Evolutionary conservation across 2,113 vertebrate genomes (phyloP).

Genomic region (Eidolon helvum): DNA sequence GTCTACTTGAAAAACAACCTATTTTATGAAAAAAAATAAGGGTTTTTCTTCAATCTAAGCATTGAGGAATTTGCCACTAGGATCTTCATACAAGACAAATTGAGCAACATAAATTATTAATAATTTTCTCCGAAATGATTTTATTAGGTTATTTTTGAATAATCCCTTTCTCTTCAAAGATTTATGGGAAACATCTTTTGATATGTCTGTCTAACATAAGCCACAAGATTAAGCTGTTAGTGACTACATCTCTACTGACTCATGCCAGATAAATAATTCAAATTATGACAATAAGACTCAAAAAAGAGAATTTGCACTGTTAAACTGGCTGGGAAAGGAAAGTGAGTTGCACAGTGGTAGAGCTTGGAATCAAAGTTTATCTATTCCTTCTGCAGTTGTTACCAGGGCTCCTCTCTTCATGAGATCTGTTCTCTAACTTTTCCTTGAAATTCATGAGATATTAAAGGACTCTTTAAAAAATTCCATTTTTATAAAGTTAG

Average conservation of each 20-base stretch:
- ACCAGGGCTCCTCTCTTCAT: background rate
- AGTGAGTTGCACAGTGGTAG: background rate
- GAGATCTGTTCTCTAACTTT: background rate
- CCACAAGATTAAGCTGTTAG: background rate
- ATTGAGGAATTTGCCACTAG: background rate
- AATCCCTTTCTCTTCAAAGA: background rate
- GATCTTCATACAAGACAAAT: background rate
- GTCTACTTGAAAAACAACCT: background rate
- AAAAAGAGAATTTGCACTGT: background rate
- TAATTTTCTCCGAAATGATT: background rate
- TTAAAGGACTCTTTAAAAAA: background rate
- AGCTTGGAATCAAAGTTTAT: background rate
- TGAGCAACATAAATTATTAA: background rate
- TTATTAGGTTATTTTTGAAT: constrained; percentile 4
- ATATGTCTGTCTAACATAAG: background rate
- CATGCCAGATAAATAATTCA: background rate
- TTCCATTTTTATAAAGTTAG: background rate
- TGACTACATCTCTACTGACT: background rate
- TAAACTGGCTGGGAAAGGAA: background rate
- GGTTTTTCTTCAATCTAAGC: background rate
- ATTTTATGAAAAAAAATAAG: background rate
- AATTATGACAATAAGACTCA: background rate
- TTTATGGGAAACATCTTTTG: background rate
- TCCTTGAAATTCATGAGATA: background rate
- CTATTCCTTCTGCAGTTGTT: background rate